Conservation (phyloP, 2,113 vertebrate genomes). For the Cnemophilus loriae region DNA sequence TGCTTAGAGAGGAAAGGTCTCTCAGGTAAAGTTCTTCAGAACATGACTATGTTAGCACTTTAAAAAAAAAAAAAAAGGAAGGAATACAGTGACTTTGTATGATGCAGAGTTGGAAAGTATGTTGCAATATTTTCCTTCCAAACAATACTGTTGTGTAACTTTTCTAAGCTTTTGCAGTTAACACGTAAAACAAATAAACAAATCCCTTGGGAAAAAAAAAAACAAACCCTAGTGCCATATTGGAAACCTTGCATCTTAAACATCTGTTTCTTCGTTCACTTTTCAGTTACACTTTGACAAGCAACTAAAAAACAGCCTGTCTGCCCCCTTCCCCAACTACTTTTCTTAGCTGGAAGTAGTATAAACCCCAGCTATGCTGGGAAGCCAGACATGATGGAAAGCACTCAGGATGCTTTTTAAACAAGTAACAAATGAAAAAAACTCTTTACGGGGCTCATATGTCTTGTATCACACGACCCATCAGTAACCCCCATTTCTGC, state of each 20-base stretch:
- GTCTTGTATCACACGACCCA: neutral
- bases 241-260: neutral
- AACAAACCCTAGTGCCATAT: neutral
- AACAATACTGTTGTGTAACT: neutral
- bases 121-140: neutral
- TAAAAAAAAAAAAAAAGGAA: neutral
- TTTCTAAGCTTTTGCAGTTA: neutral
- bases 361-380: neutral
- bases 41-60: rapidly evolving
- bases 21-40: neutral
- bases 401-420: neutral
- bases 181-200: neutral
- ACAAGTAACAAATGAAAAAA: neutral
- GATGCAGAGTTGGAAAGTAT: neutral
- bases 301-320: neutral
- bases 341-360: neutral
- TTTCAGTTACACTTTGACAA: neutral
- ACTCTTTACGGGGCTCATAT: neutral
- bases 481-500: neutral
- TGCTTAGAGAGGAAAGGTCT: neutral
- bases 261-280: neutral
- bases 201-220: neutral
- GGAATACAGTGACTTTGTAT: neutral
- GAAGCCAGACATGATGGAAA: neutral
- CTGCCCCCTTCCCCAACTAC: neutral